These are phyloP conservation scores for Phainopepla nitens DNA, from an alignment of 2,113 vertebrate species.

Conservation along the genomic window DNA sequence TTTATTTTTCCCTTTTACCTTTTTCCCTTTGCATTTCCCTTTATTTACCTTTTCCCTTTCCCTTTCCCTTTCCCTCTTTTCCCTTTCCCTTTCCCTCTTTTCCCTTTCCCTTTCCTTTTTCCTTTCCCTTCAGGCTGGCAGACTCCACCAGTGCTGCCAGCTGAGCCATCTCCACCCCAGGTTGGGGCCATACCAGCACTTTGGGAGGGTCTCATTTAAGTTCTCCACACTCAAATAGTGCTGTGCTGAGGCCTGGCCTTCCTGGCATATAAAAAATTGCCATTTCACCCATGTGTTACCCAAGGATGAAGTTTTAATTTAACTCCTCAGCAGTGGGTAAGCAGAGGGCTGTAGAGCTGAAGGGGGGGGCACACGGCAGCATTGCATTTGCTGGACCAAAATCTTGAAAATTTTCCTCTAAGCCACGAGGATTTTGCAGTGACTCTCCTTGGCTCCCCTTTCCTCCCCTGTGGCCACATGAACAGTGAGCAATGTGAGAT, in stretches of 20 bases:
- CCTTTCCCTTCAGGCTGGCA: background rate
- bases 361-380: background rate
- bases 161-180: background rate
- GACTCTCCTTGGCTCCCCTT: background rate
- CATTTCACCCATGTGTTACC: background rate
- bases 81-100: no score
- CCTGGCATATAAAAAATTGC: no score
- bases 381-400: fast-evolving
- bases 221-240: fast-evolving
- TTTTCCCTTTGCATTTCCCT: fast-evolving
- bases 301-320: background rate
- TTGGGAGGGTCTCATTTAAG: background rate
- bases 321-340: background rate
- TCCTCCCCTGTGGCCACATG: background rate
- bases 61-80: no score
- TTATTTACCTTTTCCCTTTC: no score
- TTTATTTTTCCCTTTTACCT: background rate
- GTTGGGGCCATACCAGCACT: fast-evolving
- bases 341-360: fast-evolving
- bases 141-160: background rate
- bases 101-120: no score
- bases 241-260: fast-evolving
- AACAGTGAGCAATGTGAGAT: background rate
- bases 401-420: background rate
- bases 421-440: background rate